phyloP scores from a whole-genome alignment of 2,113 vertebrate species.

The Semnornis frantzii region DNA sequence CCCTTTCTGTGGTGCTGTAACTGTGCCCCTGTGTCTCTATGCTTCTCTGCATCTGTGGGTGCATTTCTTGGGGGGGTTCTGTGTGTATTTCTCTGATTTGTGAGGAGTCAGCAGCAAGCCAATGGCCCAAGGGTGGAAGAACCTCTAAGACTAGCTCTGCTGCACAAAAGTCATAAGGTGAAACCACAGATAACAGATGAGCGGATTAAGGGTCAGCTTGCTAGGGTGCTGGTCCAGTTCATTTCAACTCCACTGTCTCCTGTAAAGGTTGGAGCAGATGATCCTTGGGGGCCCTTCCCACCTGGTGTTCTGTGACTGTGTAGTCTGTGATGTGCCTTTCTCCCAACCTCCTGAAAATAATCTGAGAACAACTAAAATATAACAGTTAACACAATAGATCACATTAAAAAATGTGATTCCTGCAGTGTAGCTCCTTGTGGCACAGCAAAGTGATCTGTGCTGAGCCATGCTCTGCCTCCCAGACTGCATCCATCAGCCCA shows the following conservation, averaged over 20 bases:
- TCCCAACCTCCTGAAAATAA: not conserved
- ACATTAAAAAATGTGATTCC: slow-evolving; percentile 12
- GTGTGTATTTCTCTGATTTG: not conserved
- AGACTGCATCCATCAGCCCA: not conserved
- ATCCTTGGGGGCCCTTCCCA: no score
- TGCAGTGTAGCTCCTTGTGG: not conserved
- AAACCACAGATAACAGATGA: not conserved
- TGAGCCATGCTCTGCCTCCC: not conserved
- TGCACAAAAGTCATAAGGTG: not conserved
- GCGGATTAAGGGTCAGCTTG: not conserved
- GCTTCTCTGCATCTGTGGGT: not conserved
- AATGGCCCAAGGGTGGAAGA: not conserved
- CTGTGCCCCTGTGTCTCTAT: no score
- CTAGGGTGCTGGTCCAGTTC: no score
- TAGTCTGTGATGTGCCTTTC: no score
- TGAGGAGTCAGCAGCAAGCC: not conserved
- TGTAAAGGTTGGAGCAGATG: no score
- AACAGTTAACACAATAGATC: not conserved
- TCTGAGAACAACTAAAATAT: not conserved
- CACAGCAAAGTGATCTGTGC: not conserved
- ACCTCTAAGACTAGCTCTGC: not conserved
- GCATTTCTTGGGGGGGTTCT: not conserved
- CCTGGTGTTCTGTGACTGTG: no score
- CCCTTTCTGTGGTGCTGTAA: no score
- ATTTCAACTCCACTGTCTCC: no score